These are phyloP conservation scores for Cactoblastis cactorum DNA, from an alignment of 2,888 invertebrate species.

Conservation along the genomic window DNA sequence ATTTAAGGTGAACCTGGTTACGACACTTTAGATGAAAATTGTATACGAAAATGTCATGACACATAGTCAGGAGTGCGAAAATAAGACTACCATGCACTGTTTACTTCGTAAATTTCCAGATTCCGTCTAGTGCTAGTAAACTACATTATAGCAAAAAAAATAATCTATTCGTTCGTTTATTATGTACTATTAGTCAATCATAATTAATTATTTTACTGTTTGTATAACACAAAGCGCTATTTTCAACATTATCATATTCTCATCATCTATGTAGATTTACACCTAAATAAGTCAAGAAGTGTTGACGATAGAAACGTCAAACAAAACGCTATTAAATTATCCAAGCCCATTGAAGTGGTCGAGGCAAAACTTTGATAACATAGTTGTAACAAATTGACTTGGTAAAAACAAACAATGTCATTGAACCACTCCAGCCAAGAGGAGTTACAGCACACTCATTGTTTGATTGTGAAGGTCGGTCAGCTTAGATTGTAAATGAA, in stretches of 20 bases:
- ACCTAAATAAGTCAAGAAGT: neutral
- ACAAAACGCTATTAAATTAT: neutral
- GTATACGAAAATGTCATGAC: too few species aligned
- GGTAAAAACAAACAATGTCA: constrained; percentile 49
- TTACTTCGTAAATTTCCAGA: too few species aligned
- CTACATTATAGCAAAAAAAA: too few species aligned
- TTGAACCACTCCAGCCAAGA: constrained; percentile 12
- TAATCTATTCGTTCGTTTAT: too few species aligned
- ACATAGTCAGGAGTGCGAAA: too few species aligned
- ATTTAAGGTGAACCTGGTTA: too few species aligned
- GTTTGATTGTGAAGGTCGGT: constrained; percentile 16
- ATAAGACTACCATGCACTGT: too few species aligned
- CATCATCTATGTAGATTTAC: neutral
- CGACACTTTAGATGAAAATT: too few species aligned
- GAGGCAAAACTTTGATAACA: constrained; percentile 3
- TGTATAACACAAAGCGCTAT: too few species aligned
- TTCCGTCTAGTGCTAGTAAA: too few species aligned
- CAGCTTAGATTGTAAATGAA: constrained; percentile 14
- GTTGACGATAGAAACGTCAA: neutral
- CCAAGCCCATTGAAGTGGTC: constrained; percentile 1
- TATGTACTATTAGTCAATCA: too few species aligned
- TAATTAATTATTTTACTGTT: too few species aligned
- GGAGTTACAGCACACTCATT: constrained; percentile 11
- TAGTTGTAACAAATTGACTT: constrained; percentile 18
- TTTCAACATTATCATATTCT: neutral